These are phyloP conservation scores for Andrena trimmerana DNA, from an alignment of 2,888 invertebrate genomes.

Conservation along the genomic window DNA sequence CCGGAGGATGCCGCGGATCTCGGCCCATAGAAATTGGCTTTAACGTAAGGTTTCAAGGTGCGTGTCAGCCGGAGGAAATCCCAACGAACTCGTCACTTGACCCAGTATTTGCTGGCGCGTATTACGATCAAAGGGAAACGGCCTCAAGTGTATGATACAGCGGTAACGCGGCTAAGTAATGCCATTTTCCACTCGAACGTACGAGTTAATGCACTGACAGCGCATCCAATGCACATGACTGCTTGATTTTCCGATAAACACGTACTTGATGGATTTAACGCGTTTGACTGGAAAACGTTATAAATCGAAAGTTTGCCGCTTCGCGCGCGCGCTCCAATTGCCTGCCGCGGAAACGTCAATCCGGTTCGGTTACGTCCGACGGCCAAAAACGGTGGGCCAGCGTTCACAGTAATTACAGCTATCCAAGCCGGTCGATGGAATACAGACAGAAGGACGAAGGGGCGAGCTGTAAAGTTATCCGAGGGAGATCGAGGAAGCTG, in stretches of 20 bases:
- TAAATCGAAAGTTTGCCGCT: conserved; percentile 68
- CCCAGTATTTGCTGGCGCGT: background rate
- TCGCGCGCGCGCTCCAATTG: conserved; percentile 39
- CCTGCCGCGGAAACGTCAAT: background rate
- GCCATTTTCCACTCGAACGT: conserved; percentile 67
- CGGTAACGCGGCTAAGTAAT: conserved; percentile 55
- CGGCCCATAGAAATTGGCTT: background rate
- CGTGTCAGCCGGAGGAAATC: background rate
- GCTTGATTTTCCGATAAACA: conserved; percentile 72
- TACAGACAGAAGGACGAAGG: too few species aligned
- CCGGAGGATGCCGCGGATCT: background rate
- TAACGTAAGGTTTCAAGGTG: background rate
- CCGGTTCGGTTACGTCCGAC: background rate
- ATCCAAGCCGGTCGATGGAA: too few species aligned
- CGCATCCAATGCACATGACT: conserved; percentile 64
- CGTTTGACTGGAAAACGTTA: conserved; percentile 68
- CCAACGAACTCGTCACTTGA: conserved; percentile 1
- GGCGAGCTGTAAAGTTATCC: too few species aligned
- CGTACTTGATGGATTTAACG: conserved; percentile 59
- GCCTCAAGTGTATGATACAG: conserved; percentile 24
- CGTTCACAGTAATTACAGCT: too few species aligned
- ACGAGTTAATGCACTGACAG: conserved; percentile 65
- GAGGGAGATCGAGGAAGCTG: too few species aligned
- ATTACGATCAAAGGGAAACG: conserved; percentile 43
- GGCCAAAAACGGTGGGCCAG: background rate